Conservation (phyloP, 2,797 vertebrate genomes). For the Phrynocephalus vlangalii region DNA sequence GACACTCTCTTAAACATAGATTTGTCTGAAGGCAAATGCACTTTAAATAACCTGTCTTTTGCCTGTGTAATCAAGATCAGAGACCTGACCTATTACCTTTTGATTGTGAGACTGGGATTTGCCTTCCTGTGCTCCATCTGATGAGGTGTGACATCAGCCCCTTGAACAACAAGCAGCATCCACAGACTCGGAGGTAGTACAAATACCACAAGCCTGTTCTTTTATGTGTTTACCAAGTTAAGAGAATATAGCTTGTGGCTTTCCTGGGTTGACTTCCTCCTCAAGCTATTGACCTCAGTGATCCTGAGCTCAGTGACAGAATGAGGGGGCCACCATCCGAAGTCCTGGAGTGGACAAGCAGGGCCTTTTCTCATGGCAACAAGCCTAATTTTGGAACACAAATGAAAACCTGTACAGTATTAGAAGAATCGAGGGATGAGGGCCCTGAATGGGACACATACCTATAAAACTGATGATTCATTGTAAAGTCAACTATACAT, state of each 20-base stretch:
- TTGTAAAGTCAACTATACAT: constrained; percentile 35
- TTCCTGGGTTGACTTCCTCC: not conserved
- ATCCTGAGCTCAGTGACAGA: not conserved
- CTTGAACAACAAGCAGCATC: not conserved
- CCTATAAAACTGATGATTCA: constrained; percentile 39
- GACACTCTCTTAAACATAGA: too few species aligned
- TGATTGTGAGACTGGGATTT: not conserved
- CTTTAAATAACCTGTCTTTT: too few species aligned
- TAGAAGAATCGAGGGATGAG: not conserved
- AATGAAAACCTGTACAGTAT: not conserved
- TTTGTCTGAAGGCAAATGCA: too few species aligned
- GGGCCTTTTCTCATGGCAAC: not conserved
- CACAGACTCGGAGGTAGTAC: not conserved
- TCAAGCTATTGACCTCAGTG: not conserved
- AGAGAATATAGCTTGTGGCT: not conserved
- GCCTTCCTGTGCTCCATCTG: not conserved
- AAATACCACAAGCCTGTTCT: not conserved
- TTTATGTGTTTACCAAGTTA: not conserved
- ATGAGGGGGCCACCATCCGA: not conserved
- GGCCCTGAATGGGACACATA: constrained; percentile 42
- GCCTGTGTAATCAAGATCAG: not conserved
- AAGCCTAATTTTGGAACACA: not conserved
- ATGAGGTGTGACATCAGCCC: too few species aligned
- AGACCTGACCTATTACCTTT: not conserved
- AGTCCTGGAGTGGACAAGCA: not conserved